Evolutionary conservation across 1,140 invertebrate species (phyloP).

Genomic region (Yoshiicerus persimilis): DNA sequence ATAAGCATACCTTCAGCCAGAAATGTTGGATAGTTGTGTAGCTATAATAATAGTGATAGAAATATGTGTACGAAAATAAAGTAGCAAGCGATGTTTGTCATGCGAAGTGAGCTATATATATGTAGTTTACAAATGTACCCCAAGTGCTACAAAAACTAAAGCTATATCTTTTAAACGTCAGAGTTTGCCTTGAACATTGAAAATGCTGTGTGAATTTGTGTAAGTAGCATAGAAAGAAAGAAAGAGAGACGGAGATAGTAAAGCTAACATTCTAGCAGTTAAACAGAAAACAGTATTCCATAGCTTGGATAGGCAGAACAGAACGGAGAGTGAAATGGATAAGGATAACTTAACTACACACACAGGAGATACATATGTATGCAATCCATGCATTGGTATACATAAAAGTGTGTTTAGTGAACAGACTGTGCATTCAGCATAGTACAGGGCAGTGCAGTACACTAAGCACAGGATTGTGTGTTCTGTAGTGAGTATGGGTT

Average conservation of each 20-base stretch:
- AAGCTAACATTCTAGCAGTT: background rate
- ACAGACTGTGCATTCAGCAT: too few relatives aligned
- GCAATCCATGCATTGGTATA: background rate
- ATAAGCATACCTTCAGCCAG: background rate
- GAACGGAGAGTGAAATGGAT: background rate
- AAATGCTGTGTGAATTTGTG: background rate
- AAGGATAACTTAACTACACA: background rate
- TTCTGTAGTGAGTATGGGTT: background rate
- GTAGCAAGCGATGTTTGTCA: background rate
- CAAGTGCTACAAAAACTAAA: background rate
- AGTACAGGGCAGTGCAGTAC: too few relatives aligned
- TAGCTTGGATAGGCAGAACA: too few relatives aligned
- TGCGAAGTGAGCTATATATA: background rate
- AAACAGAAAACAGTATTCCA: background rate
- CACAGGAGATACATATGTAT: background rate
- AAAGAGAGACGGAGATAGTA: background rate
- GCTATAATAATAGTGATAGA: background rate
- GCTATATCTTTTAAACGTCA: conserved; percentile 10
- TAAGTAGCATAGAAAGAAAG: background rate
- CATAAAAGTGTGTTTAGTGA: background rate
- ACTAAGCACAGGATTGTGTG: too few relatives aligned
- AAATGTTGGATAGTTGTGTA: background rate
- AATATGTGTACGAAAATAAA: background rate
- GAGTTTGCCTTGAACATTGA: conserved; percentile 4
- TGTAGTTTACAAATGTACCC: background rate